These are phyloP conservation scores for Artemia franciscana DNA, from an alignment of 1,140 invertebrate species.

Conservation along the genomic window DNA sequence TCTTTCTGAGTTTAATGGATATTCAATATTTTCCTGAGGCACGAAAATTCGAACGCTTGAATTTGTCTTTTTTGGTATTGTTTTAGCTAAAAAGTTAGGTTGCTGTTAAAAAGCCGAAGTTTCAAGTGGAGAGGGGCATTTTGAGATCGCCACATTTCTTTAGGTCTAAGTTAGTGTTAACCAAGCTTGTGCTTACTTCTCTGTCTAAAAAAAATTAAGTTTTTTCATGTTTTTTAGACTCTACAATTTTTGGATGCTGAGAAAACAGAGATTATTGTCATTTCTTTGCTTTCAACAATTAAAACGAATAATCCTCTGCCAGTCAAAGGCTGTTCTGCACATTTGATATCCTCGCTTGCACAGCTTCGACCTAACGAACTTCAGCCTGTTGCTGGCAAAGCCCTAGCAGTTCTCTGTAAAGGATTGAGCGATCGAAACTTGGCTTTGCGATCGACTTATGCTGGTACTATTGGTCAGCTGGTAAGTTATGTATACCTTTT, in stretches of 20 bases:
- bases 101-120: too few relatives aligned
- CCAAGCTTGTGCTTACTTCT: too few relatives aligned
- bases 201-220: too few relatives aligned
- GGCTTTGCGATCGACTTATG: constrained; percentile 55
- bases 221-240: constrained; percentile 30
- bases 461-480: constrained; percentile 58
- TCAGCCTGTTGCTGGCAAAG: constrained; percentile 43
- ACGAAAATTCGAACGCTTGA: too few relatives aligned
- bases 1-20: too few relatives aligned
- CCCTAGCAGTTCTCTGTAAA: constrained; percentile 45
- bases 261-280: constrained; percentile 49
- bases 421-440: constrained; percentile 60
- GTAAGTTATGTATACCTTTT: too few relatives aligned
- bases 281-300: constrained; percentile 53
- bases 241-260: constrained; percentile 53
- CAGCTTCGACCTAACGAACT: constrained; percentile 31
- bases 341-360: constrained; percentile 52
- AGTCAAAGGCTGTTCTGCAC: constrained; percentile 58
- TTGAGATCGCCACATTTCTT: too few relatives aligned
- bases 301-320: constrained; percentile 53
- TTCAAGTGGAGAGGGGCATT: too few relatives aligned
- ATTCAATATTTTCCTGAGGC: too few relatives aligned
- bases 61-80: too few relatives aligned
- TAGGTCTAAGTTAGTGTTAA: too few relatives aligned
- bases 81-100: too few relatives aligned